phyloP scores from a whole-genome alignment of 2,113 vertebrate species.

The Tautogolabrus adspersus region DNA sequence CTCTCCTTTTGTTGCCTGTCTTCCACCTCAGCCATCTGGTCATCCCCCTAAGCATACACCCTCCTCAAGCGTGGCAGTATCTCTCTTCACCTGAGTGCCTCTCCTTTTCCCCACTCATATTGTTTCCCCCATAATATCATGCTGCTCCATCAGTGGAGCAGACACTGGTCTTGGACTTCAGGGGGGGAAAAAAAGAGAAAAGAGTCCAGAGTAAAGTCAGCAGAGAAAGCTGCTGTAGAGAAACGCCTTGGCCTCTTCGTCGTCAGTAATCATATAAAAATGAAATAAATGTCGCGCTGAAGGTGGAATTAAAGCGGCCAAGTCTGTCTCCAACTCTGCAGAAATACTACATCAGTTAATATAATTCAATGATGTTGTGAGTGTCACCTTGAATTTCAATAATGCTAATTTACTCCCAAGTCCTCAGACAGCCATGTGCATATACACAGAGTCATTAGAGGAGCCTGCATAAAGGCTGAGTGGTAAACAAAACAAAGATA shows the following conservation, averaged over 20 bases:
- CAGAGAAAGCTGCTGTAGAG: conserved; percentile 2
- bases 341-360: conserved; percentile 61
- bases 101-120: conserved; percentile 60
- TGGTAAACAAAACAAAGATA: conserved; percentile 52
- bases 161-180: conserved; percentile 55
- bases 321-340: conserved; percentile 31
- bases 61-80: conserved; percentile 70
- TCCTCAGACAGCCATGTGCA: conserved; percentile 33
- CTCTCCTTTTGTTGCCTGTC: conserved; percentile 69
- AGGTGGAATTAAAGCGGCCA: conserved; percentile 43
- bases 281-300: conserved; percentile 59
- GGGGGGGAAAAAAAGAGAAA: background rate
- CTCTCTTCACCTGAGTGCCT: conserved; percentile 76
- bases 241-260: conserved; percentile 31
- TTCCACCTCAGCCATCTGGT: conserved; percentile 73
- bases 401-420: conserved; percentile 60
- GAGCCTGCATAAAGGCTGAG: conserved; percentile 28
- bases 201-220: background rate
- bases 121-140: conserved; percentile 68
- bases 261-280: conserved; percentile 69
- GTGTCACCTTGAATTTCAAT: conserved; percentile 71
- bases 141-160: conserved; percentile 59
- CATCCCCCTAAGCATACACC: conserved; percentile 73
- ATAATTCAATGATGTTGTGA: conserved; percentile 53
- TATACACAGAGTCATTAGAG: conserved; percentile 29